These are phyloP conservation scores for Stegodyphus dumicola DNA, from an alignment of 1,140 invertebrate genomes.

Conservation along the genomic window DNA sequence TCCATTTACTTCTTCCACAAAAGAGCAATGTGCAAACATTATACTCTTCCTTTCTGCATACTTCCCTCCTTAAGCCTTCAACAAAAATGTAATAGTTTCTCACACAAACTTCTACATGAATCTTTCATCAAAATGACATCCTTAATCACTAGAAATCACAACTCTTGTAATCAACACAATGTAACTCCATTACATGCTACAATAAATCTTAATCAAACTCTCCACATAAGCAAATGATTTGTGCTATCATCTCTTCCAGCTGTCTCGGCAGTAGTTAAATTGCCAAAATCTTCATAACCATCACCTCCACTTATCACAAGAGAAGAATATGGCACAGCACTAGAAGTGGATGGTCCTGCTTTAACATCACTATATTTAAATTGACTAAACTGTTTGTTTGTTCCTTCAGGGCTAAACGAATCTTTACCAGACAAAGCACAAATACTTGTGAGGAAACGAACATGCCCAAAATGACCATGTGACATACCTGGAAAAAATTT, in stretches of 20 bases:
- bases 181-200: background rate
- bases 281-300: conserved; percentile 90
- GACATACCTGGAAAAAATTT: conserved; percentile 78
- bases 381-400: conserved; percentile 65
- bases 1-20: too few species aligned
- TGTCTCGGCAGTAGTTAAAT: conserved; percentile 72
- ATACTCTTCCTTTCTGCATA: too few species aligned
- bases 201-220: conserved; percentile 69
- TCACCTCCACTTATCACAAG: conserved; percentile 94
- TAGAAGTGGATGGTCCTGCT: conserved; percentile 16
- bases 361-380: background rate
- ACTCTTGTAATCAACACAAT: too few species aligned
- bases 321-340: conserved; percentile 67
- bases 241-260: conserved; percentile 95
- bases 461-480: conserved; percentile 96
- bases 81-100: too few species aligned
- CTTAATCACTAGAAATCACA: too few species aligned
- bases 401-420: conserved; percentile 49
- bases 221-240: conserved; percentile 93
- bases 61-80: too few species aligned
- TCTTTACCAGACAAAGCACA: conserved; percentile 68
- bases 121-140: too few species aligned
- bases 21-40: too few species aligned
- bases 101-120: too few species aligned
- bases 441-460: conserved; percentile 90